phyloP scores from a whole-genome alignment of 2,113 vertebrate genomes.

The Alethe castanea region DNA sequence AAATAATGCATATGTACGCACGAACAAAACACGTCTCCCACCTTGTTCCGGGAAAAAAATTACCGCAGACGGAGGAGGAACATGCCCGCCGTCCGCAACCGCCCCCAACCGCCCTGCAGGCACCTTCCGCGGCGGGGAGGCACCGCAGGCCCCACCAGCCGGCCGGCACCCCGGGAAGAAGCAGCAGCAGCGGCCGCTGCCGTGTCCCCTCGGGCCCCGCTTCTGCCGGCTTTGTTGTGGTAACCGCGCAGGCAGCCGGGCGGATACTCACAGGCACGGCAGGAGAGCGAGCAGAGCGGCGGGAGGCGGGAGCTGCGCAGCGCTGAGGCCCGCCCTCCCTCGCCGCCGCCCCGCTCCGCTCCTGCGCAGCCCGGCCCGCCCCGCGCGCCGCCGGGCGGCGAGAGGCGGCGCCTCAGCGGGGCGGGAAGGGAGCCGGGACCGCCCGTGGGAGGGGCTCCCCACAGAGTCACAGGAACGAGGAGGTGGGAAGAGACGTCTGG shows the following conservation, averaged over 20 bases:
- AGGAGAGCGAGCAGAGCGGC: accelerated
- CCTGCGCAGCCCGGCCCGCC: background rate
- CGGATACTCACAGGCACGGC: background rate
- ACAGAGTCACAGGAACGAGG: accelerated
- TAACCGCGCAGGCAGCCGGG: background rate
- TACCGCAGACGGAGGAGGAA: background rate
- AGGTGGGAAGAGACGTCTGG: accelerated
- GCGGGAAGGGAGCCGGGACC: background rate
- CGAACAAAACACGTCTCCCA: background rate
- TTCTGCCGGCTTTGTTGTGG: background rate
- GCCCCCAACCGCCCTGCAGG: background rate
- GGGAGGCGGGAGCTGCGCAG: background rate
- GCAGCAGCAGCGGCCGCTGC: background rate
- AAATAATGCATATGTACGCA: background rate
- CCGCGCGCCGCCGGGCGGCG: background rate
- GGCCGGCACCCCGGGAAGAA: background rate
- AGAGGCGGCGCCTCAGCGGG: background rate
- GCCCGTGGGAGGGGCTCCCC: background rate
- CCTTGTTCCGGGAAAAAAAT: background rate
- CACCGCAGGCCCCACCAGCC: background rate
- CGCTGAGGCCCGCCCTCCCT: accelerated
- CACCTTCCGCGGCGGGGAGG: background rate
- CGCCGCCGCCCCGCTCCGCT: background rate
- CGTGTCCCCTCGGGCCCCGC: accelerated
- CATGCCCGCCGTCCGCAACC: background rate